Conservation (phyloP, 2,797 vertebrate genomes). For the Scolopax bukidnonensis region DNA sequence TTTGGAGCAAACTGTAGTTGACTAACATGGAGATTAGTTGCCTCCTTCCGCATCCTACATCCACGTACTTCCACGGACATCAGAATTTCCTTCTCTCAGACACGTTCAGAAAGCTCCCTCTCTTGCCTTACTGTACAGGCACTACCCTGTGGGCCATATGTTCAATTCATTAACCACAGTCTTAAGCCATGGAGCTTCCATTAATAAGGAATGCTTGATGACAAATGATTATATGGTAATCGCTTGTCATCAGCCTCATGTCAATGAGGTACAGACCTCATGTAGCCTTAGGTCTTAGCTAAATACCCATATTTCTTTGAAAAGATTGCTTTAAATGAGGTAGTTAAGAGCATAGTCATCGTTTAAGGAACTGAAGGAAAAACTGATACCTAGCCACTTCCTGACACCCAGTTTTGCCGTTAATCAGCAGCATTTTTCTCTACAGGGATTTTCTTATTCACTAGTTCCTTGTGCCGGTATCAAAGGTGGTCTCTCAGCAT, state of each 20-base stretch:
- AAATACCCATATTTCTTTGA: slow-evolving; percentile 51
- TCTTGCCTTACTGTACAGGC: neutral
- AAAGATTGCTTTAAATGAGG: slow-evolving; percentile 60
- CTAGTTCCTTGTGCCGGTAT: neutral
- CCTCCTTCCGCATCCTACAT: neutral
- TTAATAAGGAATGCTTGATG: slow-evolving; percentile 48
- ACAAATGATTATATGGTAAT: slow-evolving; percentile 35
- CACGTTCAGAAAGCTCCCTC: neutral
- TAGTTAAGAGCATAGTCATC: neutral
- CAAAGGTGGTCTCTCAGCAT: neutral
- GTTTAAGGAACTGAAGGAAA: neutral
- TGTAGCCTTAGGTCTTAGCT: slow-evolving; percentile 31
- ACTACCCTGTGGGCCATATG: neutral
- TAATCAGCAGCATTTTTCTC: neutral
- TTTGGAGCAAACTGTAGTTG: neutral
- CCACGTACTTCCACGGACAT: neutral
- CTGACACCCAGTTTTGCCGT: neutral
- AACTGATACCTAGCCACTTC: neutral
- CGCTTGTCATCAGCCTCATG: too few species aligned
- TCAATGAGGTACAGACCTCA: neutral
- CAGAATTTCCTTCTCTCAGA: neutral
- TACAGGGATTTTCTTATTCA: neutral
- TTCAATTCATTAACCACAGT: slow-evolving; percentile 18
- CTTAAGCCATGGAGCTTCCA: slow-evolving; percentile 32
- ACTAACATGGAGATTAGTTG: neutral